Evolutionary conservation across 2,797 vertebrate species (phyloP).

Genomic region (Helarctos malayanus): DNA sequence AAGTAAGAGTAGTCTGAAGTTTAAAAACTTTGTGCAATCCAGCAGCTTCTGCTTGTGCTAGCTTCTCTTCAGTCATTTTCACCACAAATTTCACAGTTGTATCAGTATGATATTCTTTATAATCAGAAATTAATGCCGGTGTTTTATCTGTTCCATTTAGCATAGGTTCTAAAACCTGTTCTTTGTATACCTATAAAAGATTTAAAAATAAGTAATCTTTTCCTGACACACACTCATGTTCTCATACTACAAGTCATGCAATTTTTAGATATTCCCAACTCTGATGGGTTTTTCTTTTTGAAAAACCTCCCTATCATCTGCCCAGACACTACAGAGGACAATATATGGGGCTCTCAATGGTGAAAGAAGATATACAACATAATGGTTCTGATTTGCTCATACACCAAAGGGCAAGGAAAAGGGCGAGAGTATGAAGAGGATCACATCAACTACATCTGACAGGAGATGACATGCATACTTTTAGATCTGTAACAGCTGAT

Average conservation of each 20-base stretch:
- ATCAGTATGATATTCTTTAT: slow-evolving; percentile 99
- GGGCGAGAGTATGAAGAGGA: neutral
- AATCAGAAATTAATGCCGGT: slow-evolving; percentile 97
- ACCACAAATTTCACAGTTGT: slow-evolving; percentile 98
- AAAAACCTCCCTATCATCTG: neutral
- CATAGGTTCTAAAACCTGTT: slow-evolving; percentile 99
- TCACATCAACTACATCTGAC: neutral
- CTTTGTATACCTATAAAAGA: slow-evolving; percentile 95
- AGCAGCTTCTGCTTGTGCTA: slow-evolving; percentile 96
- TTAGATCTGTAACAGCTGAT: slow-evolving; percentile 17
- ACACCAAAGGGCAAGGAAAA: neutral
- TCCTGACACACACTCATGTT: slow-evolving; percentile 36
- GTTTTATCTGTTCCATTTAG: slow-evolving; percentile 98
- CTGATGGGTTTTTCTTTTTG: too few relatives aligned
- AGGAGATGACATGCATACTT: neutral
- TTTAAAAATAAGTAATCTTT: slow-evolving; percentile 53
- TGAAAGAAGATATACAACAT: neutral
- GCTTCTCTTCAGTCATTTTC: slow-evolving; percentile 98
- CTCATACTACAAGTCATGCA: neutral
- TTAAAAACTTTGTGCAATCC: slow-evolving; percentile 99
- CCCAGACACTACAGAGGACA: neutral
- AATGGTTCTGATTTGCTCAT: neutral
- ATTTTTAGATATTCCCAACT: slow-evolving; percentile 19
- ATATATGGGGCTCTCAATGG: neutral
- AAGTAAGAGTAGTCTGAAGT: slow-evolving; percentile 98